Percentiles rank a stretch among this genome's conserved stretches.
Conservation (phyloP, 2,113 vertebrate species). For the Motacilla tschutschensis region DNA sequence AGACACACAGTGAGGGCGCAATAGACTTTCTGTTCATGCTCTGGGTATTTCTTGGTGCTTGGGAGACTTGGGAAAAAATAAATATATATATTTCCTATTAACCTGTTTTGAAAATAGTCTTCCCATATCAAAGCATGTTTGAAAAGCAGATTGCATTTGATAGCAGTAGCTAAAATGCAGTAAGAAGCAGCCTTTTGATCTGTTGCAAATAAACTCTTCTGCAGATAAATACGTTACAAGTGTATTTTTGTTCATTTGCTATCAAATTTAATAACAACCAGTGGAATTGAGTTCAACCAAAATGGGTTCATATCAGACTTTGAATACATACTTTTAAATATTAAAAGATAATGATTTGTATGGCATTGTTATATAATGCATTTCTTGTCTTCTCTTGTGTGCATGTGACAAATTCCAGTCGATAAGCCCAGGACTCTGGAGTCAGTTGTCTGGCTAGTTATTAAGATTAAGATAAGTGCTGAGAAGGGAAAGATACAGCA, state of each 20-base stretch:
- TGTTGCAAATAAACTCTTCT: slow-evolving; percentile 59
- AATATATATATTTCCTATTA: slow-evolving; percentile 17
- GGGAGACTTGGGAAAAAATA: neutral
- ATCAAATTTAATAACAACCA: slow-evolving; percentile 63
- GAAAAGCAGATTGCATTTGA: slow-evolving; percentile 66
- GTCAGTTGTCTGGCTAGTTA: slow-evolving; percentile 87
- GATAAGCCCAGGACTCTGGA: slow-evolving; percentile 84
- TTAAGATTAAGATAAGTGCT: slow-evolving; percentile 83
- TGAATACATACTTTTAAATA: slow-evolving; percentile 76
- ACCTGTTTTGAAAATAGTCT: slow-evolving; percentile 60
- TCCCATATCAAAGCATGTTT: slow-evolving; percentile 56
- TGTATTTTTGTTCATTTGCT: slow-evolving; percentile 73
- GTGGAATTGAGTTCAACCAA: slow-evolving; percentile 67
- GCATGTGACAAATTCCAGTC: slow-evolving; percentile 76
- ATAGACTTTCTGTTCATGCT: neutral
- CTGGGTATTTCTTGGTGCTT: slow-evolving; percentile 9
- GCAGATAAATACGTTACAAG: slow-evolving; percentile 75
- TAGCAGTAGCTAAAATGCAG: slow-evolving; percentile 69
- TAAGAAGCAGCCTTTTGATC: slow-evolving; percentile 75
- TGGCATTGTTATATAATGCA: slow-evolving; percentile 70
- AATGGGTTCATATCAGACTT: slow-evolving; percentile 70
- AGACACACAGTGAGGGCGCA: neutral
- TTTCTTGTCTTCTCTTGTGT: slow-evolving; percentile 76
- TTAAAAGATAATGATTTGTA: slow-evolving; percentile 73
- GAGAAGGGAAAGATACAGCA: slow-evolving; percentile 73